Evolutionary conservation across 2,888 invertebrate genomes (phyloP).

Genomic region (Melinopterus prodromus): DNA sequence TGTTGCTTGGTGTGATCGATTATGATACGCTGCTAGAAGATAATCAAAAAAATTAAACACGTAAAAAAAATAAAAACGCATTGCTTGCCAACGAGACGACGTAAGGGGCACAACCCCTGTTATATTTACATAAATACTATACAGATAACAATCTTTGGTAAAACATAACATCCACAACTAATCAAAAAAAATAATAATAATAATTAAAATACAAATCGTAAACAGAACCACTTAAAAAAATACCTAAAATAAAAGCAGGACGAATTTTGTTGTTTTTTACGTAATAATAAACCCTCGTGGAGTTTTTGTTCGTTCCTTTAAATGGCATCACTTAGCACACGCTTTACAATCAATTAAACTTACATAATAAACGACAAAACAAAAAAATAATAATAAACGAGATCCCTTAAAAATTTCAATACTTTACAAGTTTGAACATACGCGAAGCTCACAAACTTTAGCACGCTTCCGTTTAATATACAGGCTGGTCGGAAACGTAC

Average conservation of each 20-base stretch:
- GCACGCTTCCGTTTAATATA: not conserved
- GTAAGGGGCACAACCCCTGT: conserved; percentile 36
- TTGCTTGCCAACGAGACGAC: conserved; percentile 32
- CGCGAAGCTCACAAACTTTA: not conserved
- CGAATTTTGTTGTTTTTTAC: conserved; percentile 6
- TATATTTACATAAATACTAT: conserved; percentile 58
- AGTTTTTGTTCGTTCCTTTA: conserved; percentile 12
- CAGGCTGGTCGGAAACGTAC: not conserved
- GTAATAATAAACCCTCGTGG: not conserved
- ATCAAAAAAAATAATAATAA: conserved; percentile 39
- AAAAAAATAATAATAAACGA: conserved; percentile 21
- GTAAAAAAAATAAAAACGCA: not conserved
- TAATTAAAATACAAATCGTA: conserved; percentile 24
- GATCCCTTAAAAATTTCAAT: conserved; percentile 23
- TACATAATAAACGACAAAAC: not conserved
- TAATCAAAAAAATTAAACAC: conserved; percentile 27
- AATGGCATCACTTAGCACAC: conserved; percentile 23
- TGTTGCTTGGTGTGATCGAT: conserved; percentile 21
- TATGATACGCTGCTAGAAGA: conserved; percentile 5
- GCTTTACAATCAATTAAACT: conserved; percentile 6
- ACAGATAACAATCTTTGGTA: conserved; percentile 60
- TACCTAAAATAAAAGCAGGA: not conserved
- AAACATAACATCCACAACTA: conserved; percentile 51
- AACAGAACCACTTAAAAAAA: not conserved
- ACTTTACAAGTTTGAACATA: conserved; percentile 11